Evolutionary conservation across 2,113 vertebrate genomes (phyloP).

Genomic region (Globicephala melas): DNA sequence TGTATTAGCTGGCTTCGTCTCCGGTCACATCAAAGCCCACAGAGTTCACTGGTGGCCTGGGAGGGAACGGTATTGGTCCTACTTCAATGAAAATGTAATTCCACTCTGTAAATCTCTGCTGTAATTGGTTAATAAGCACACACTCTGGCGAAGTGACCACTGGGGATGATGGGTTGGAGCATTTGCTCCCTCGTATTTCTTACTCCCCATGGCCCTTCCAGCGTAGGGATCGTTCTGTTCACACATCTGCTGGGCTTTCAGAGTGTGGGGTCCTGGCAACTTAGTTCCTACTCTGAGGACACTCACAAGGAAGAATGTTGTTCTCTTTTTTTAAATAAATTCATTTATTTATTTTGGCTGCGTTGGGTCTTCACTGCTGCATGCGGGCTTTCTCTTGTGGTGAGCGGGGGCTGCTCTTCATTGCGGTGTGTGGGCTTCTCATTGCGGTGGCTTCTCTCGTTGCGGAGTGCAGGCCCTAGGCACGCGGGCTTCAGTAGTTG

Average conservation of each 20-base stretch:
- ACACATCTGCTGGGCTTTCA: background rate
- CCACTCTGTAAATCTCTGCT: constrained; percentile 77
- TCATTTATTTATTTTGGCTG: too few relatives aligned
- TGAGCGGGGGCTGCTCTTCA: too few relatives aligned
- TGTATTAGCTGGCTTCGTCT: constrained; percentile 81
- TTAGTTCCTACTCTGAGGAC: background rate
- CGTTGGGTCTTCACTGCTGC: too few relatives aligned
- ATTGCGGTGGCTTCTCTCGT: too few relatives aligned
- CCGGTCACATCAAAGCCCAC: constrained; percentile 77
- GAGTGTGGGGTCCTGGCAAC: fast-evolving
- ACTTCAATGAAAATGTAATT: constrained; percentile 78
- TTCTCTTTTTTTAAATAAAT: too few relatives aligned
- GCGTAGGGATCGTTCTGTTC: background rate
- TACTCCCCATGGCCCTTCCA: background rate
- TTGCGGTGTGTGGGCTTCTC: too few relatives aligned
- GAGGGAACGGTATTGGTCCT: constrained; percentile 71
- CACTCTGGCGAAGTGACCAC: constrained; percentile 63
- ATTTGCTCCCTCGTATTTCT: background rate
- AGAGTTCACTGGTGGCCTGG: constrained; percentile 74
- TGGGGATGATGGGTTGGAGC: background rate
- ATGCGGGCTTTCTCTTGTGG: fast-evolving
- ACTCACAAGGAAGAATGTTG: fast-evolving
- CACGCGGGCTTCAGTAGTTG: too few relatives aligned
- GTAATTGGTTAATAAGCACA: constrained; percentile 82
- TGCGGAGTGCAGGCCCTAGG: too few relatives aligned